Base-by-base conservation (phyloP, 2,797 vertebrate genomes). In the Helarctos malayanus region DNA sequence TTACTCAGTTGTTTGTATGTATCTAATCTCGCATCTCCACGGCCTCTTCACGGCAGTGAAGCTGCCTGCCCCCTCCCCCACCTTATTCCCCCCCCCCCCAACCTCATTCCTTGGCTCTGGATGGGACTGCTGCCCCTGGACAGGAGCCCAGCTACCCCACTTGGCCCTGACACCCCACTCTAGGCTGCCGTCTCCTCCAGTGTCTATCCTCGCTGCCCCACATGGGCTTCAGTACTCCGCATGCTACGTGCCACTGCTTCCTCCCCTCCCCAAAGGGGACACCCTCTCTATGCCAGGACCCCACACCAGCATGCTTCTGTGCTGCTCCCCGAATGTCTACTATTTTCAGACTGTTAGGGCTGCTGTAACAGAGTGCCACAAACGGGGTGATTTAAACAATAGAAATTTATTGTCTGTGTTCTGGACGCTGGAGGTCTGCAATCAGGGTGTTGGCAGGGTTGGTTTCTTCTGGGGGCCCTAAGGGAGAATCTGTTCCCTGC, bases 181-280 rank as follows among this genome's bases (percentile, higher is more conserved):
- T 12, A 14, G 18, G 47, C 71, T 35, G 35, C 23, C 7, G 4
- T 21, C 41, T 35, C 47, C 80, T 23, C 65, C 59, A 21, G 45
- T n/a, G 0, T 29, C 38, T 38, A 10, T 16, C 41, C 45, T 54
- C 0, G 0, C 4, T 2, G 6, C 47, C 29, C 29, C 41, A 2
- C 0, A 0, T 3, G 41, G 73, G 41, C 29, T 54, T 23, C 23
- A 3, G 0, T 29, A 1, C 52, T 47, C 35, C 49, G 5, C 32
- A 15, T 0, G 1, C 61, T 12, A 25, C 12, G 23, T 32, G 45
- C 59, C 1, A 0, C 7, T 8, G 5, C 71, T 49, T 89, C 11
- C 38, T 29, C 4, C 65, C n/a, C 6, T 7, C 19, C 32, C 41
- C 41, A 41, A 32, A 1, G 1, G 21, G 49, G 84, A 11, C 3